A percentile compares a stretch with the other conserved stretches of the same genome.
These are phyloP conservation scores for Neodontobutis hainanensis DNA, from an alignment of 2,113 vertebrate genomes.

Conservation along the genomic window DNA sequence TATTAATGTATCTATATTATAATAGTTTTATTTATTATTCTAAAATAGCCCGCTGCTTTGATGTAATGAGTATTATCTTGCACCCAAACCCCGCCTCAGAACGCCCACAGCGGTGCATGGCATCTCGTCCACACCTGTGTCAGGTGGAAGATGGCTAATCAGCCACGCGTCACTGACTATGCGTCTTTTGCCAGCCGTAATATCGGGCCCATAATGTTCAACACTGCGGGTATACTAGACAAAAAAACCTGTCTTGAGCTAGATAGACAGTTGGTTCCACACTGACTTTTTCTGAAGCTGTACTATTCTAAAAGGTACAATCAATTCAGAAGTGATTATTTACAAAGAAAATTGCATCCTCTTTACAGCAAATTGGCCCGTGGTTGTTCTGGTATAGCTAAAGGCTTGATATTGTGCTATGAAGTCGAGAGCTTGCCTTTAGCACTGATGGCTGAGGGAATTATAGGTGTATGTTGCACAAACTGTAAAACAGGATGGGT, in stretches of 20 bases:
- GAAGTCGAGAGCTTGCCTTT: conserved; percentile 22
- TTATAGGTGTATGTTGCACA: conserved; percentile 2
- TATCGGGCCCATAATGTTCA: no score
- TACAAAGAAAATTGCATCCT: conserved; percentile 9
- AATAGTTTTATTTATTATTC: no score
- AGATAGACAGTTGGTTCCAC: background rate
- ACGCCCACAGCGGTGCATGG: no score
- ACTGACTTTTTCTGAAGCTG: background rate
- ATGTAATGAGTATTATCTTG: no score
- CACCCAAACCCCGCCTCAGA: no score
- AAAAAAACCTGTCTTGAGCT: background rate
- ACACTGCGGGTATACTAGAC: background rate
- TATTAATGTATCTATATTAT: no score
- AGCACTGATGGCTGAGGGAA: conserved; percentile 18
- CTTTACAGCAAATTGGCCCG: conserved; percentile 26
- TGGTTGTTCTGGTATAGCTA: conserved; percentile 31
- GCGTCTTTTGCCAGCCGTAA: no score
- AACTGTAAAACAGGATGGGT: background rate
- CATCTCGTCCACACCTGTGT: no score
- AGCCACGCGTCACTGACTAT: no score
- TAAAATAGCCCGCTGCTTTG: no score
- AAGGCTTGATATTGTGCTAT: conserved; percentile 24
- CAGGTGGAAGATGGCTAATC: no score
- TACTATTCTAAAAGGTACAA: background rate
- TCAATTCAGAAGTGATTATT: background rate